Percentiles rank a stretch among this genome's conserved stretches.
Conservation (phyloP, 2,797 vertebrate genomes). For the Hafferia zeledoni region DNA sequence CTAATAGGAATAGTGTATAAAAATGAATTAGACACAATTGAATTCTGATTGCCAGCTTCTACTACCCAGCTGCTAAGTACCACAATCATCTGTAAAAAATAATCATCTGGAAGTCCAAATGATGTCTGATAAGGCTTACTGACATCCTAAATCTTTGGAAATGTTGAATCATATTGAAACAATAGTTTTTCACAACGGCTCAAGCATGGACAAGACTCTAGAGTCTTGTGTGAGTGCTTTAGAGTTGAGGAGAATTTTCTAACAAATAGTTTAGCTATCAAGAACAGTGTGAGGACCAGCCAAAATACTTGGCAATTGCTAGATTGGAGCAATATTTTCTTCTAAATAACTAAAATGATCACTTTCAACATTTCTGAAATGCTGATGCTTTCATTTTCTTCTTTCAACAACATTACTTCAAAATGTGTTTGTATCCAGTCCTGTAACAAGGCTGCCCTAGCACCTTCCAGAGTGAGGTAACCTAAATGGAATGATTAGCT, state of each 20-base stretch:
- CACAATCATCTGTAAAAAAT: background rate
- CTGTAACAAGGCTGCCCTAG: background rate
- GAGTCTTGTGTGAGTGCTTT: background rate
- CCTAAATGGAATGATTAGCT: background rate
- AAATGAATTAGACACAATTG: background rate
- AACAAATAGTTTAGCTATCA: background rate
- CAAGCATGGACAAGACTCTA: background rate
- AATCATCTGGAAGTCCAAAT: background rate
- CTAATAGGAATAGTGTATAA: background rate
- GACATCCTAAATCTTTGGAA: background rate
- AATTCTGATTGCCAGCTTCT: background rate
- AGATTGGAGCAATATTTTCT: background rate
- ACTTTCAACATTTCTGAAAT: background rate
- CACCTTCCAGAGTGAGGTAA: background rate
- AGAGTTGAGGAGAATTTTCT: background rate
- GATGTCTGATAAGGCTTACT: background rate
- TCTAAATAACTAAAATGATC: background rate
- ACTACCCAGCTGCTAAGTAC: background rate
- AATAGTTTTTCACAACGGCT: conserved; percentile 1
- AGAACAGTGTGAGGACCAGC: background rate
- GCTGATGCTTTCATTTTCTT: background rate
- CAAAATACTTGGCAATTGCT: background rate
- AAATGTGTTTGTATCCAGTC: background rate
- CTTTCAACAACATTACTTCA: background rate
- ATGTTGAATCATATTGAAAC: background rate